phyloP scores from a whole-genome alignment of 2,888 invertebrate genomes.

The Corbicula japonica region DNA sequence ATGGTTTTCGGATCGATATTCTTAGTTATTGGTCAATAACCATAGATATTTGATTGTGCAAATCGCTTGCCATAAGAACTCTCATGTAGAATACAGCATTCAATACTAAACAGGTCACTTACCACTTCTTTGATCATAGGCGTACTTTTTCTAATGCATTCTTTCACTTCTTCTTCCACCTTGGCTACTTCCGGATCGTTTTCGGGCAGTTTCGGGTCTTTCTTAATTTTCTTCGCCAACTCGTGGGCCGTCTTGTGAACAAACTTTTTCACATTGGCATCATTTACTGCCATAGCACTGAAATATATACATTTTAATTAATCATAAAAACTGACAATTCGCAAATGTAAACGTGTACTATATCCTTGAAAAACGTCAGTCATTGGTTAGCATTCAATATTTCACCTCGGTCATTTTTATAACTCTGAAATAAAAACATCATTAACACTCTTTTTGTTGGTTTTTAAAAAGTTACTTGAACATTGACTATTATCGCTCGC shows the following conservation, averaged over 20 bases:
- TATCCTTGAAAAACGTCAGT: not conserved
- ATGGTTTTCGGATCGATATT: no score
- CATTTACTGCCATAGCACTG: slow-evolving; percentile 21
- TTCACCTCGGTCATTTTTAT: not conserved
- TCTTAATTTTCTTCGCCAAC: slow-evolving; percentile 42
- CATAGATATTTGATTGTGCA: not conserved
- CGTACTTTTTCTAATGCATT: not conserved
- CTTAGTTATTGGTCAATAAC: no score
- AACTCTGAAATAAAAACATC: not conserved
- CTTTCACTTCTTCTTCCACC: slow-evolving; percentile 12
- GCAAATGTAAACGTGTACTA: no score
- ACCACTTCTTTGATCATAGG: slow-evolving; percentile 47
- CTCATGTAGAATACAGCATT: not conserved
- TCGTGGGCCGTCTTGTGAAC: slow-evolving; percentile 27
- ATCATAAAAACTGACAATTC: no score
- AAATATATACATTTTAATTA: not conserved
- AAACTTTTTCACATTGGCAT: slow-evolving; percentile 9
- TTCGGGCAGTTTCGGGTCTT: slow-evolving; percentile 19
- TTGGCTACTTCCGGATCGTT: slow-evolving; percentile 16
- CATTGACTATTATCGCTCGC: no score
- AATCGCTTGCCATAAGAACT: not conserved
- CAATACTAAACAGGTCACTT: not conserved
- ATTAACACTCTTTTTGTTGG: no score
- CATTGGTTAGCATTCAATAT: not conserved
- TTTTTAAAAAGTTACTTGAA: no score